A percentile compares a stretch with the other conserved stretches of the same genome.
phyloP scores from a whole-genome alignment of 1,140 invertebrate genomes.

The Pinna nobilis region DNA sequence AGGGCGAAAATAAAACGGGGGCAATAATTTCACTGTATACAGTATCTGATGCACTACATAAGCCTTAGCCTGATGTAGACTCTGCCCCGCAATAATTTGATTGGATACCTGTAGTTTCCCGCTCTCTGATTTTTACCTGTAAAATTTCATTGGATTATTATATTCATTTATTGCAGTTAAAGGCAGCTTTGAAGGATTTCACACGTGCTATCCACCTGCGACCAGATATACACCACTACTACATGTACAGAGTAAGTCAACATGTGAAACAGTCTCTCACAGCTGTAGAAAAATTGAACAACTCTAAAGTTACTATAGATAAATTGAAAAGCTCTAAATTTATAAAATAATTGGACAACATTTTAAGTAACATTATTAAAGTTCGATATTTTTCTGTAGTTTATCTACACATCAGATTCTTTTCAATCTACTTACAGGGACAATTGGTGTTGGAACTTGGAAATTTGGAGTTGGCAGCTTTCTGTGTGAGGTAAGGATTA shows the following conservation, averaged over 20 bases:
- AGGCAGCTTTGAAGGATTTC: constrained; percentile 70
- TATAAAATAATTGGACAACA: neutral
- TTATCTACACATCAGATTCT: neutral
- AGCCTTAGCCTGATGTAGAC: no score
- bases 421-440: constrained; percentile 62
- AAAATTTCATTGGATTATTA: neutral
- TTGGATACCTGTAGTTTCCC: no score
- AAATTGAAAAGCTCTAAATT: no score
- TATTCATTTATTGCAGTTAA: constrained; percentile 56
- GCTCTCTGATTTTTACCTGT: no score
- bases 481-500: constrained; percentile 70
- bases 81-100: no score
- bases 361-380: no score
- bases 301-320: no score
- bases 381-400: no score
- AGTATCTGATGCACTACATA: no score
- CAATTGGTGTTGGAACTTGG: constrained; percentile 71
- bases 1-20: no score
- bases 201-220: constrained; percentile 71
- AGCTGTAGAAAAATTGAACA: no score
- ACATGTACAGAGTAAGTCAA: constrained; percentile 73
- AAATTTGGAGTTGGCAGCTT: constrained; percentile 70
- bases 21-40: no score
- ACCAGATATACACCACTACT: constrained; percentile 70
- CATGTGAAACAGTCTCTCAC: neutral